Conservation (phyloP, 2,888 invertebrate species). For the Agrotis ipsilon region DNA sequence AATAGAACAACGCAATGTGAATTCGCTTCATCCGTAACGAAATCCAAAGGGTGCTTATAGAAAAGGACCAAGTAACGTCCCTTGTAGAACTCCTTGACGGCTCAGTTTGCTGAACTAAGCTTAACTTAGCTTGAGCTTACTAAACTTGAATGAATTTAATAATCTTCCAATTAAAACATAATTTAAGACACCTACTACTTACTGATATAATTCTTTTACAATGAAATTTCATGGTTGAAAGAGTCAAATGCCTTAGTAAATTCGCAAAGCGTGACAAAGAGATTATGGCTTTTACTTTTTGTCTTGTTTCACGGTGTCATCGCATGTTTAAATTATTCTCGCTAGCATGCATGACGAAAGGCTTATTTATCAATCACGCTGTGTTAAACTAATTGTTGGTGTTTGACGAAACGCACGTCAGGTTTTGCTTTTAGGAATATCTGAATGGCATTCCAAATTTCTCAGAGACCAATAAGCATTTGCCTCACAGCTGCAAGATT, state of each 20-base stretch:
- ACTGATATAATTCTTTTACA: background rate
- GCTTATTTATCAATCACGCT: background rate
- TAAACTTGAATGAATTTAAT: too few species aligned
- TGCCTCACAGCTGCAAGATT: too few species aligned
- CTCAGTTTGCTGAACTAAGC: background rate
- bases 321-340: constrained; percentile 6
- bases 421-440: too few species aligned
- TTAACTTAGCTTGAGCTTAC: too few species aligned
- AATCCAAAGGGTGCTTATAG: too few species aligned
- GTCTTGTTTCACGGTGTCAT: constrained; percentile 1
- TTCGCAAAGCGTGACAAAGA: background rate
- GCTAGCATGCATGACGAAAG: background rate
- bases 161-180: too few species aligned
- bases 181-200: background rate
- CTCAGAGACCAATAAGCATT: too few species aligned
- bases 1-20: too few species aligned
- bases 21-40: too few species aligned
- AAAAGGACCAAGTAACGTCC: background rate
- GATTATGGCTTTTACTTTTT: constrained; percentile 13
- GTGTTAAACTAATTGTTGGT: background rate
- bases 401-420: too few species aligned
- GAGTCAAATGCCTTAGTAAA: too few species aligned
- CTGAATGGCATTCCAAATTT: too few species aligned
- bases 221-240: background rate
- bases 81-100: constrained; percentile 4